Evolutionary conservation across 1,140 invertebrate genomes (phyloP).

Genomic region (Homalodisca vitripennis): DNA sequence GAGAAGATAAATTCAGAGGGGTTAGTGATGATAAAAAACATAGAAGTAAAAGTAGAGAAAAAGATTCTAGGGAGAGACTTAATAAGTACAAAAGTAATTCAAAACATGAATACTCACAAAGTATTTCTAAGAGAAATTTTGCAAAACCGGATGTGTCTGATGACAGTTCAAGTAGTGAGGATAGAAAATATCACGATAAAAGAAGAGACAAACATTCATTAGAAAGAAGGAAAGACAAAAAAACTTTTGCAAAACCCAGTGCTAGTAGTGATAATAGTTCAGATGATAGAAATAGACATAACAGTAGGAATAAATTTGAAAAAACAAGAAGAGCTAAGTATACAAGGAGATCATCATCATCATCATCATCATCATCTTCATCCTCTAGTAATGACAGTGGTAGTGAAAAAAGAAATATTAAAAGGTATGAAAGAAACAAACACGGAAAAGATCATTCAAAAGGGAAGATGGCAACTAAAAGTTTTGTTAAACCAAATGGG

Average conservation of each 20-base stretch:
- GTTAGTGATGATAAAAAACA: not conserved
- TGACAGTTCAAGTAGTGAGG: not conserved
- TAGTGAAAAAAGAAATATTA: not conserved
- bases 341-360: too few relatives aligned
- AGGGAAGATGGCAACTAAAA: too few relatives aligned
- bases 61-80: too few relatives aligned
- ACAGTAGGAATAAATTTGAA: not conserved
- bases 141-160: not conserved
- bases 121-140: not conserved
- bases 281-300: not conserved
- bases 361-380: too few relatives aligned
- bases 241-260: not conserved
- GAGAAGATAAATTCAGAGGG: not conserved
- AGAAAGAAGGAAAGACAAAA: constrained; percentile 33
- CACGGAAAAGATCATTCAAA: not conserved
- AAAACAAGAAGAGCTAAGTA: too few relatives aligned
- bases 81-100: too few relatives aligned
- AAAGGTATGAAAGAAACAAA: not conserved
- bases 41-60: not conserved
- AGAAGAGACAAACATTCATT: constrained; percentile 35
- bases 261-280: constrained; percentile 8
- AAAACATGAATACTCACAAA: not conserved
- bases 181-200: constrained; percentile 12
- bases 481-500: not conserved
- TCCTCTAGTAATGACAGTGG: constrained; percentile 2